Evolutionary conservation across 2,888 invertebrate genomes (phyloP).

Genomic region (Agonopterix heracliana): DNA sequence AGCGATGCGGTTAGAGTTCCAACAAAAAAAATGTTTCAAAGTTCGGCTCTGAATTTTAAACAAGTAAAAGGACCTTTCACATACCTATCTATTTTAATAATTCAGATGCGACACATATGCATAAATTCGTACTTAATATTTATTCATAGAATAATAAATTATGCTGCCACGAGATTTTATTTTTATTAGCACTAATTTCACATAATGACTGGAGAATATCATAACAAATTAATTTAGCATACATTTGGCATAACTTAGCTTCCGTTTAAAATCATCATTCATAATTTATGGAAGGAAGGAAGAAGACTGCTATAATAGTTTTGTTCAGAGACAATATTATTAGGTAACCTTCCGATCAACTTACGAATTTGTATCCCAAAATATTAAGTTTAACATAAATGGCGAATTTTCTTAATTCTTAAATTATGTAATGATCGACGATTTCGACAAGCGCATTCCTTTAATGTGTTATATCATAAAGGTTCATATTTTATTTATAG

Average conservation of each 20-base stretch:
- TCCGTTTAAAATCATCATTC: constrained; percentile 7
- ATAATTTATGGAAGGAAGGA: constrained; percentile 8
- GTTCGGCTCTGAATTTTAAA: constrained; percentile 27
- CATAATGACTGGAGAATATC: constrained; percentile 14
- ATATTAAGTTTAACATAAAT: constrained; percentile 11
- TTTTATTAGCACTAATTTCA: constrained; percentile 13
- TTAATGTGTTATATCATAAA: constrained; percentile 13
- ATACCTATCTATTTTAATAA: constrained; percentile 17
- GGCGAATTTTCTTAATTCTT: constrained; percentile 6
- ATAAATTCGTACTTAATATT: constrained; percentile 7
- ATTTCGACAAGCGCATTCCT: constrained; percentile 18
- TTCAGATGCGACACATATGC: constrained; percentile 12
- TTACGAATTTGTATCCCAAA: not conserved
- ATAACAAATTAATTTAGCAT: constrained; percentile 19
- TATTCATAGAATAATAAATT: constrained; percentile 22
- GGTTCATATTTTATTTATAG: constrained; percentile 12
- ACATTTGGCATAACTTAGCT: constrained; percentile 18
- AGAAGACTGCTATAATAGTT: too few relatives aligned
- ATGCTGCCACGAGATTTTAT: constrained; percentile 28
- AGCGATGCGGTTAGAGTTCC: constrained; percentile 16
- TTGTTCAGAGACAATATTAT: too few relatives aligned
- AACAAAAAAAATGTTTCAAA: constrained; percentile 15
- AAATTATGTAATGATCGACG: constrained; percentile 19
- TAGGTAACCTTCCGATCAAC: too few relatives aligned
- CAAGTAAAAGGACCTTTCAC: constrained; percentile 30